These are phyloP conservation scores for Pelochelys cantorii DNA, from an alignment of 2,797 vertebrate genomes.

Conservation along the genomic window DNA sequence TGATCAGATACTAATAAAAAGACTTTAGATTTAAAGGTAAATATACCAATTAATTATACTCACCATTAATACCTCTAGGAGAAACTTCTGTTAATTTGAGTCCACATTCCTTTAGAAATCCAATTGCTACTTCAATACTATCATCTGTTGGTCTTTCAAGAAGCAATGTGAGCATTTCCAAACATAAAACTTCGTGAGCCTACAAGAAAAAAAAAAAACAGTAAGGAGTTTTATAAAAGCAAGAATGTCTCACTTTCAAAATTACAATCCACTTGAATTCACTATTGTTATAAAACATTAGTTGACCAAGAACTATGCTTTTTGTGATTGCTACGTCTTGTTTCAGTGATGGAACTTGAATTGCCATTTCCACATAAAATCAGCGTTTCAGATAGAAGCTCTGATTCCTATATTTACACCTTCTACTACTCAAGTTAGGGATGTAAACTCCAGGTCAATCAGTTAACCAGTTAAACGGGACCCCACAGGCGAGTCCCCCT, in stretches of 20 bases:
- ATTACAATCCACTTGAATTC: background rate
- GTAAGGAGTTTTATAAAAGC: background rate
- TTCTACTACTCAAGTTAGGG: background rate
- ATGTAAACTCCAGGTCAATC: too few species aligned
- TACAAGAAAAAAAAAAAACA: conserved; percentile 53
- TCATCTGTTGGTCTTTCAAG: conserved; percentile 97
- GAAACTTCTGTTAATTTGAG: conserved; percentile 97
- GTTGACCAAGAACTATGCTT: background rate
- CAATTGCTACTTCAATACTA: conserved; percentile 96
- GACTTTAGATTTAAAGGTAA: background rate
- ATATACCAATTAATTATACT: background rate
- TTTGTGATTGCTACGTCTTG: background rate
- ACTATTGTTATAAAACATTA: background rate
- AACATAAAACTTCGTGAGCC: conserved; percentile 96
- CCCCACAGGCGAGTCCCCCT: too few species aligned
- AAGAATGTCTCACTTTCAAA: background rate
- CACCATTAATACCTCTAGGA: conserved; percentile 96
- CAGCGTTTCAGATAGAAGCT: background rate
- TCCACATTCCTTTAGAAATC: conserved; percentile 96
- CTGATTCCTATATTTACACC: background rate
- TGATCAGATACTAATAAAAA: background rate
- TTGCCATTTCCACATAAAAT: background rate
- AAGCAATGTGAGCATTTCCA: conserved; percentile 97
- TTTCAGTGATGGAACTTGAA: background rate
- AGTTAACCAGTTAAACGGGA: too few species aligned